phyloP scores from a whole-genome alignment of 1,140 invertebrate species.

The Arctopsyche grandis region DNA sequence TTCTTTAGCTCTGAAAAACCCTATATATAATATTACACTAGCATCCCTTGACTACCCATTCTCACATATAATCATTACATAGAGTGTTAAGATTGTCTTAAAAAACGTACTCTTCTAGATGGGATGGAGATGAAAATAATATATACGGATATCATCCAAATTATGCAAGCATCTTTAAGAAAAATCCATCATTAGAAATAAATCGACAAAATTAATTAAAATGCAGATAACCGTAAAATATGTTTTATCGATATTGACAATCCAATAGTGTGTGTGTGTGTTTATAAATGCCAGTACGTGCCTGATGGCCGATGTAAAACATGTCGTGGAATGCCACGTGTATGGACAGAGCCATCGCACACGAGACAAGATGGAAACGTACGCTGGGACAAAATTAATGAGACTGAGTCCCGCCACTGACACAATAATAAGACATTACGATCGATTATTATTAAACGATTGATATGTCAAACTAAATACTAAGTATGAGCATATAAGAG shows the following conservation, averaged over 20 bases:
- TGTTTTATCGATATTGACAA: neutral
- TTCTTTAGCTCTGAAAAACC: too few relatives aligned
- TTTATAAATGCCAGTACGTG: too few relatives aligned
- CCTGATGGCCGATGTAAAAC: neutral
- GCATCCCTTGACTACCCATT: too few relatives aligned
- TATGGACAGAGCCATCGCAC: conserved; percentile 42
- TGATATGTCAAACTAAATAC: neutral
- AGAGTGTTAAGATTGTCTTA: too few relatives aligned
- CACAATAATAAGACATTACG: conserved; percentile 52
- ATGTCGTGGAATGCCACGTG: conserved; percentile 36
- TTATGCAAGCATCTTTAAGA: too few relatives aligned
- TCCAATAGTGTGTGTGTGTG: neutral
- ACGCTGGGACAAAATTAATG: conserved; percentile 46
- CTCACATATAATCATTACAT: too few relatives aligned
- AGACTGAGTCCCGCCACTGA: conserved; percentile 32
- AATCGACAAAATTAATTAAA: too few relatives aligned
- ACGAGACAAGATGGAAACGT: conserved; percentile 41
- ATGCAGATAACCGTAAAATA: neutral
- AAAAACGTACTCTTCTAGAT: too few relatives aligned
- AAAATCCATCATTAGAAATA: too few relatives aligned
- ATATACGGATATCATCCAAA: too few relatives aligned
- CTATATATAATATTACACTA: too few relatives aligned
- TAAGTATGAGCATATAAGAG: neutral
- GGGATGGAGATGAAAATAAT: too few relatives aligned
- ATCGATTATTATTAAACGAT: conserved; percentile 34